Conservation (phyloP, 1,140 invertebrate species). For the Geopemphigus sp. region DNA sequence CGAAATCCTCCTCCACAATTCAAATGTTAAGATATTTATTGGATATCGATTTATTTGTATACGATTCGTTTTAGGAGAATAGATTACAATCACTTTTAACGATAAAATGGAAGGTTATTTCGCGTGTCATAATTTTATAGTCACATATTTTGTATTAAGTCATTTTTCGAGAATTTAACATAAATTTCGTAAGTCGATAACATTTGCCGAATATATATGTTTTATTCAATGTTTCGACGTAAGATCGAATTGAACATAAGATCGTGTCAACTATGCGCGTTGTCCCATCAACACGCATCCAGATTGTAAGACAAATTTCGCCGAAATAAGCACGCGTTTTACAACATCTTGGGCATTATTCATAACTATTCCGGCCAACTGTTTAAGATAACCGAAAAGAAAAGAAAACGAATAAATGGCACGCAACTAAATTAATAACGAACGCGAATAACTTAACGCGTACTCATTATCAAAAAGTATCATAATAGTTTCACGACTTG, state of each 20-base stretch:
- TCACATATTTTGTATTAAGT: no score
- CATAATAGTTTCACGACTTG: no score
- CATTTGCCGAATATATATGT: neutral
- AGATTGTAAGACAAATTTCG: conserved; percentile 15
- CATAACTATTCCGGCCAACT: neutral
- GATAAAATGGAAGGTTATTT: neutral
- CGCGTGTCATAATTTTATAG: no score
- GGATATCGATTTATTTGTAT: neutral
- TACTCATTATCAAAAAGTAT: no score
- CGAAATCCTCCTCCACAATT: neutral
- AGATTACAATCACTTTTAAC: neutral
- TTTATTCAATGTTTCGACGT: neutral
- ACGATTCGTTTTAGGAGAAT: conserved; percentile 1
- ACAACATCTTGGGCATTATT: neutral
- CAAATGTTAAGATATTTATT: neutral
- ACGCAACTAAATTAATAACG: neutral
- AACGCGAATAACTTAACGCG: no score
- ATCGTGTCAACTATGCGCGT: neutral
- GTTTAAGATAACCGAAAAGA: neutral
- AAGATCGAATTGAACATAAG: neutral
- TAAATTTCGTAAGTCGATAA: neutral
- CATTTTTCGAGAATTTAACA: neutral
- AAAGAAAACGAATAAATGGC: neutral
- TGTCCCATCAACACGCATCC: neutral
- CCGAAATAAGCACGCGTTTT: neutral